Conservation (phyloP, 2,797 vertebrate species). For the Ptychobarbus kaznakovi region DNA sequence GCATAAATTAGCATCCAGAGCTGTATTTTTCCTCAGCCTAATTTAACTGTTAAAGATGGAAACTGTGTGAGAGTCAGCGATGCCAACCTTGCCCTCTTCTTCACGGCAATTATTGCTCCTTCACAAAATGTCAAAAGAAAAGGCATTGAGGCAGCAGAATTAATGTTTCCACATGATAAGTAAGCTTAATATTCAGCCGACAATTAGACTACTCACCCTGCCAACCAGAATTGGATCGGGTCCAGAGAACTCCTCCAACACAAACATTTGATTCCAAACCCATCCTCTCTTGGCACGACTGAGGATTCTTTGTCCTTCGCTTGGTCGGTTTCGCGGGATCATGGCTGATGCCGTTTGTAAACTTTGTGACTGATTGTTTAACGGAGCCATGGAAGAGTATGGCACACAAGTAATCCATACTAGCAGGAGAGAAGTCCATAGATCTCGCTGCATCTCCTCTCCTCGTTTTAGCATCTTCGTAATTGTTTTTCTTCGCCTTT, state of each 20-base stretch:
- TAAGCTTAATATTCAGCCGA: slow-evolving; percentile 81
- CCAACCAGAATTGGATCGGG: slow-evolving; percentile 99
- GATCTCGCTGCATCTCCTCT: slow-evolving; percentile 87
- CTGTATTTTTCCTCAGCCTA: slow-evolving; percentile 60
- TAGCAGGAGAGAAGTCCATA: slow-evolving; percentile 92
- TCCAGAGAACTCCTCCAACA: slow-evolving; percentile 99
- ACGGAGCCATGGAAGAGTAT: slow-evolving; percentile 82
- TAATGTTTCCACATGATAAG: slow-evolving; percentile 82
- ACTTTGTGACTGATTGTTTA: slow-evolving; percentile 83
- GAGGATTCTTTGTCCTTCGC: slow-evolving; percentile 91
- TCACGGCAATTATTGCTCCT: slow-evolving; percentile 54
- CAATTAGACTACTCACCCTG: slow-evolving; percentile 91
- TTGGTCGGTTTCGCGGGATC: slow-evolving; percentile 78
- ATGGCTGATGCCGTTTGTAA: slow-evolving; percentile 80
- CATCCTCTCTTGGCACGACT: slow-evolving; percentile 98
- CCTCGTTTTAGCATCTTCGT: slow-evolving; percentile 88
- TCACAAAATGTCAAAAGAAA: slow-evolving; percentile 50
- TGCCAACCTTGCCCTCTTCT: slow-evolving; percentile 53
- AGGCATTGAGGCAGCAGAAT: slow-evolving; percentile 77
- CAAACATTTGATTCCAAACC: slow-evolving; percentile 99
- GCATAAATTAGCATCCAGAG: slow-evolving; percentile 10
- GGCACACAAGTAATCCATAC: slow-evolving; percentile 95
- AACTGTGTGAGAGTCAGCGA: slow-evolving; percentile 15
- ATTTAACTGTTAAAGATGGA: slow-evolving; percentile 33
- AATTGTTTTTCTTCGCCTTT: slow-evolving; percentile 61